Evolutionary conservation across 1,140 invertebrate species (phyloP).

Genomic region (Brevipalpus yothersi): DNA sequence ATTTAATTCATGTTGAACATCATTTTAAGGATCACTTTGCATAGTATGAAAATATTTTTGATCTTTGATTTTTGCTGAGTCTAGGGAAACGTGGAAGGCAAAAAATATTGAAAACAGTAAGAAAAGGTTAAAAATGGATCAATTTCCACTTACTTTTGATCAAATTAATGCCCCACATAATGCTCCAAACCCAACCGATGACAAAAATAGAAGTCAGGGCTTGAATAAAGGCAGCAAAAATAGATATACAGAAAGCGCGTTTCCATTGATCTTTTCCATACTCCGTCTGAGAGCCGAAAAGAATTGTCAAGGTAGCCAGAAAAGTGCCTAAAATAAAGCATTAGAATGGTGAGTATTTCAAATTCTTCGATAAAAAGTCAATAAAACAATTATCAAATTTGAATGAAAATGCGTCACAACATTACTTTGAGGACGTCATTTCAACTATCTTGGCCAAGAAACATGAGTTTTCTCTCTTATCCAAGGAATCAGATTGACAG

Average conservation of each 20-base stretch:
- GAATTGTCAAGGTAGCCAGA: constrained; percentile 21
- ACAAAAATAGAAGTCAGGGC: constrained; percentile 23
- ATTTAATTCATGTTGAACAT: too few species aligned
- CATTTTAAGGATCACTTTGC: too few species aligned
- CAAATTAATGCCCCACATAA: constrained; percentile 27
- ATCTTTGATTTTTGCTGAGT: neutral
- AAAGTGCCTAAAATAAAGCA: constrained; percentile 20
- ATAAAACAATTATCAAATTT: too few species aligned
- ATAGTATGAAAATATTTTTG: too few species aligned
- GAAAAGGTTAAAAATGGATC: neutral
- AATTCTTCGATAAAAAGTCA: neutral
- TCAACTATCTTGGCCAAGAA: too few species aligned
- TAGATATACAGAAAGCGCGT: constrained; percentile 21
- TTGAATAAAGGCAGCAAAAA: constrained; percentile 23
- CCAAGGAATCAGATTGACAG: too few species aligned
- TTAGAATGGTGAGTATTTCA: neutral
- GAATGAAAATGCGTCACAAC: too few species aligned
- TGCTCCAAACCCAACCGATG: constrained; percentile 29
- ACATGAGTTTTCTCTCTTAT: too few species aligned
- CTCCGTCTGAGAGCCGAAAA: constrained; percentile 23
- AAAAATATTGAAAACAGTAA: neutral
- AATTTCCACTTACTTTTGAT: constrained; percentile 16
- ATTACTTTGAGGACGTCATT: too few species aligned
- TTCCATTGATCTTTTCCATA: constrained; percentile 13
- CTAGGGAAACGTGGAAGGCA: neutral